phyloP scores from a whole-genome alignment of 2,888 invertebrate species.

The Hipparchia sbordonii region DNA sequence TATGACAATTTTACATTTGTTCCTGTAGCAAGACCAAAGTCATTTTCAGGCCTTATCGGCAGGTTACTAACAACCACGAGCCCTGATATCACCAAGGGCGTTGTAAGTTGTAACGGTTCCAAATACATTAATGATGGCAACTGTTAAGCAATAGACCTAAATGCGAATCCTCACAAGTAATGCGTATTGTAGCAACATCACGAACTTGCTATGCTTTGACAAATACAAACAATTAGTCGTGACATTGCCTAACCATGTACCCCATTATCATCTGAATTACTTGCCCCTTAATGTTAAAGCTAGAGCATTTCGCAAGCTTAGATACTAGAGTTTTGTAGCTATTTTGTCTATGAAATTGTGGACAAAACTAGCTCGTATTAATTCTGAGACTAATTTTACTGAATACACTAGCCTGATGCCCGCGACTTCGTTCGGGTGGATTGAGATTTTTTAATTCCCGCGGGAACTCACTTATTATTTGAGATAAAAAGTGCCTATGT shows the following conservation, averaged over 20 bases:
- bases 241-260: slow-evolving; percentile 24
- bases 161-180: slow-evolving; percentile 29
- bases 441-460: too few relatives aligned
- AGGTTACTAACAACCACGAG: background rate
- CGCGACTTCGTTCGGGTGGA: too few relatives aligned
- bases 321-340: slow-evolving; percentile 16
- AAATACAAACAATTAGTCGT: slow-evolving; percentile 37
- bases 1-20: too few relatives aligned
- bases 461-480: too few relatives aligned
- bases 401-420: too few relatives aligned
- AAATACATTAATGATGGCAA: slow-evolving; percentile 15
- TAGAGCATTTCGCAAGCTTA: slow-evolving; percentile 7
- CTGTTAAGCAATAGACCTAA: slow-evolving; percentile 26
- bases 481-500: too few relatives aligned
- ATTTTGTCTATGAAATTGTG: background rate
- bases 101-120: slow-evolving; percentile 6
- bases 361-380: background rate
- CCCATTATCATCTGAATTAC: slow-evolving; percentile 28
- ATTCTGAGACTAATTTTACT: too few relatives aligned
- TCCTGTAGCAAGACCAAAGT: background rate
- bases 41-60: background rate
- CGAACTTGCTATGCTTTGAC: slow-evolving; percentile 34
- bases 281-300: slow-evolving; percentile 23
- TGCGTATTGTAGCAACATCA: slow-evolving; percentile 35
- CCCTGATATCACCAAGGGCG: slow-evolving; percentile 3